Conservation (phyloP, 1,140 invertebrate species). For the Pseudobourletiella spinata region DNA sequence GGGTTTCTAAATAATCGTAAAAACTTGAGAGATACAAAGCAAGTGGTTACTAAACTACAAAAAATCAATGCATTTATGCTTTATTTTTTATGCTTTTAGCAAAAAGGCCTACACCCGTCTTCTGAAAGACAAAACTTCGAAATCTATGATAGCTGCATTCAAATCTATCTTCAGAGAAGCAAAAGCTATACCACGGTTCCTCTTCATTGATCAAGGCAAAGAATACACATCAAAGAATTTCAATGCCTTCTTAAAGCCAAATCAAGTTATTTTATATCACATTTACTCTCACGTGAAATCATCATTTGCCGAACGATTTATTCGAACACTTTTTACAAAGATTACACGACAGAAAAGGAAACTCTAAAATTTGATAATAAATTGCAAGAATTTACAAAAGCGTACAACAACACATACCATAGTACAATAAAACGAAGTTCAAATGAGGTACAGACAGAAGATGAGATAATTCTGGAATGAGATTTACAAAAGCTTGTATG, state of each 20-base stretch:
- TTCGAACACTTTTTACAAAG: not conserved
- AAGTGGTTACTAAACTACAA: not conserved
- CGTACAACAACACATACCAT: not conserved
- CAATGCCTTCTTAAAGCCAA: not conserved
- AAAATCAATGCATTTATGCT: not conserved
- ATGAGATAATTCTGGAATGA: too few relatives aligned
- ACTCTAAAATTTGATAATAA: not conserved
- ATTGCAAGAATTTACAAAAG: not conserved
- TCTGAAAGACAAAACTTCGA: constrained; percentile 8
- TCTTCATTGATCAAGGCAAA: not conserved
- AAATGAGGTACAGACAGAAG: too few relatives aligned
- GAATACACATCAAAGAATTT: not conserved
- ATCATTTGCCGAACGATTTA: not conserved
- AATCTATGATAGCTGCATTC: not conserved
- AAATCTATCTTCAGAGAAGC: not conserved
- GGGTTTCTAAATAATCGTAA: not conserved
- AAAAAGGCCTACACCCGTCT: not conserved
- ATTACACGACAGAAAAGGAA: not conserved
- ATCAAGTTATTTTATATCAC: not conserved
- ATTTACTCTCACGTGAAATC: not conserved
- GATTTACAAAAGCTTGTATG: too few relatives aligned
- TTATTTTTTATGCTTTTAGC: constrained; percentile 8
- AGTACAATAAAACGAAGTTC: not conserved
- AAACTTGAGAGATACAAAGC: not conserved
- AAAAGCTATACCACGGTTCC: not conserved